These are phyloP conservation scores for Tupiocoris notatus DNA, from an alignment of 2,888 invertebrate species.

Conservation along the genomic window DNA sequence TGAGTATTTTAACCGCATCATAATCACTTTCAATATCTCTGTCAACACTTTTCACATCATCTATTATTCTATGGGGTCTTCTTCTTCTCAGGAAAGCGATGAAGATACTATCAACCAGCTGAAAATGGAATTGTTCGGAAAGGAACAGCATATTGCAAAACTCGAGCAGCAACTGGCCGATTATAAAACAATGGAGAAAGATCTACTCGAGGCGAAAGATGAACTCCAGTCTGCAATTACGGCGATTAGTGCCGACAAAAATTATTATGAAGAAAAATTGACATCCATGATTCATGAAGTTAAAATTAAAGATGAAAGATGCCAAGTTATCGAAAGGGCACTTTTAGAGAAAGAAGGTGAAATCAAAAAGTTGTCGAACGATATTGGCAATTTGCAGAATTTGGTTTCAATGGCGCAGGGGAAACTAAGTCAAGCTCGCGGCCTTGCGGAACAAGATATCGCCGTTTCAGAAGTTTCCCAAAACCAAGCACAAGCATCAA, in stretches of 20 bases:
- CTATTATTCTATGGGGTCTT: too few species aligned
- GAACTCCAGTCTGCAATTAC: conserved; percentile 57
- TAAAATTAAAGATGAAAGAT: conserved; percentile 58
- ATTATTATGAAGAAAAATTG: conserved; percentile 54
- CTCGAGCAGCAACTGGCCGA: conserved; percentile 61
- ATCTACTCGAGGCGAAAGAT: conserved; percentile 53
- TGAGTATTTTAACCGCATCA: too few species aligned
- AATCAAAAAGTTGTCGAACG: conserved; percentile 55
- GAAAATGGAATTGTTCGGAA: conserved; percentile 58
- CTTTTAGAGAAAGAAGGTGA: conserved; percentile 61
- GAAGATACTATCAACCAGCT: conserved; percentile 12
- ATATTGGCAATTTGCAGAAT: conserved; percentile 52
- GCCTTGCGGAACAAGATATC: conserved; percentile 58
- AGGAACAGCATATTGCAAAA: conserved; percentile 60
- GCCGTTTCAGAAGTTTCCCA: conserved; percentile 56
- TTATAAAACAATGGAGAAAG: conserved; percentile 54
- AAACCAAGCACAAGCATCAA: conserved; percentile 49
- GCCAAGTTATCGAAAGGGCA: conserved; percentile 60
- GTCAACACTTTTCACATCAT: too few species aligned
- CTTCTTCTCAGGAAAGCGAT: not conserved
- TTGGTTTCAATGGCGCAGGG: conserved; percentile 58
- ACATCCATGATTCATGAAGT: conserved; percentile 15
- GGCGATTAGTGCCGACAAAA: conserved; percentile 53
- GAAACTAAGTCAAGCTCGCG: conserved; percentile 57
- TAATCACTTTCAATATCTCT: too few species aligned